Evolutionary conservation across 1,140 invertebrate species (phyloP).

Genomic region (Phymastichus coffea): DNA sequence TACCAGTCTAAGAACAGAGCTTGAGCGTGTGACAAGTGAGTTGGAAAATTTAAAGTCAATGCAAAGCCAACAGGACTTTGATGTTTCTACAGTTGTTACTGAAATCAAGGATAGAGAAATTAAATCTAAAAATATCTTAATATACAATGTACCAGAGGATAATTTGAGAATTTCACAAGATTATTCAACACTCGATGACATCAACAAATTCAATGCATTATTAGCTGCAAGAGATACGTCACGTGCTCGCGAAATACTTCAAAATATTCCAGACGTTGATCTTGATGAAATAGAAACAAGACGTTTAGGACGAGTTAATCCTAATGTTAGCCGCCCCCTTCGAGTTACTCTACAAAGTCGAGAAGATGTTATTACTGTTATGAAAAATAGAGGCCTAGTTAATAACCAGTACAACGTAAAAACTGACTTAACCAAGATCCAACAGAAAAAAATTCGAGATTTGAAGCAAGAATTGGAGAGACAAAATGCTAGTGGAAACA

Average conservation of each 20-base stretch:
- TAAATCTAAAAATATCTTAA: conserved; percentile 15
- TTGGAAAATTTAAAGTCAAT: conserved; percentile 1
- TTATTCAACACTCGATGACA: conserved; percentile 21
- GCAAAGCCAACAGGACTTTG: not conserved
- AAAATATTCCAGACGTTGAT: conserved; percentile 8
- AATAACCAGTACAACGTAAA: conserved; percentile 5
- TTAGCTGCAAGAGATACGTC: conserved; percentile 8
- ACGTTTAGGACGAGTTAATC: conserved; percentile 1
- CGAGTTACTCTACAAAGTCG: conserved; percentile 8
- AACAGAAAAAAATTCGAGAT: conserved; percentile 9
- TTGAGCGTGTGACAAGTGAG: not conserved
- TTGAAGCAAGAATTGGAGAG: conserved; percentile 6
- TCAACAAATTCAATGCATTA: conserved; percentile 18
- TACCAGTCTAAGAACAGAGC: not conserved
- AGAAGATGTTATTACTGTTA: conserved; percentile 4
- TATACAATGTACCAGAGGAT: conserved; percentile 21
- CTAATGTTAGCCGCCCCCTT: conserved; percentile 2
- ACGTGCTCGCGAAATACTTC: conserved; percentile 10
- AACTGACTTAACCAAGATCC: conserved; percentile 19
- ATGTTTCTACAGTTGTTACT: not conserved
- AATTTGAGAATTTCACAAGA: conserved; percentile 18
- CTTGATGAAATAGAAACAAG: conserved; percentile 9
- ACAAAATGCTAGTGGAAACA: not conserved
- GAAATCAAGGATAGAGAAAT: conserved; percentile 14
- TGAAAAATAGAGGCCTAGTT: conserved; percentile 10